Percentiles rank a stretch among this genome's conserved stretches.
These are phyloP conservation scores for Chionomys nivalis DNA, from an alignment of 2,113 vertebrate species.

Conservation along the genomic window DNA sequence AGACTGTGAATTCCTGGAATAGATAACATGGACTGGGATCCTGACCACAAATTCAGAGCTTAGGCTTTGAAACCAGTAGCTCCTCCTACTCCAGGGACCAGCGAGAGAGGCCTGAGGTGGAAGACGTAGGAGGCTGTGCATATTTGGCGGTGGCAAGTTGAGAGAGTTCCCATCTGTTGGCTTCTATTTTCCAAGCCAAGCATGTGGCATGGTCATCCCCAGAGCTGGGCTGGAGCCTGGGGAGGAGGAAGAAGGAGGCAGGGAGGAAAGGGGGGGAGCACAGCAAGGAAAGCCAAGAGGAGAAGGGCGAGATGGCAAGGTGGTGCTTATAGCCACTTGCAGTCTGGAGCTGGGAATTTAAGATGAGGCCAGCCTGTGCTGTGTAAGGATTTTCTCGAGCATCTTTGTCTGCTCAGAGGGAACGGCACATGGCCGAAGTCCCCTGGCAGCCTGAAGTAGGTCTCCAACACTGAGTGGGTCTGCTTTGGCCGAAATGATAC, in stretches of 20 bases:
- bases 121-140: slow-evolving; percentile 52
- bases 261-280: not conserved
- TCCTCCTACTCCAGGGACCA: not conserved
- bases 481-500: not conserved
- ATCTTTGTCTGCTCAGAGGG: not conserved
- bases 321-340: slow-evolving; percentile 1
- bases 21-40: not conserved
- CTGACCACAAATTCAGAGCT: not conserved
- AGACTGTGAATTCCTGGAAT: not conserved
- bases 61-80: not conserved
- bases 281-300: not conserved
- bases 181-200: slow-evolving; percentile 69
- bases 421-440: not conserved
- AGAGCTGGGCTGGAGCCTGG: not conserved
- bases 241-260: not conserved
- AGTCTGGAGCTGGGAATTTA: slow-evolving; percentile 19
- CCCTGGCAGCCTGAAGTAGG: not conserved
- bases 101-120: not conserved
- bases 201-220: slow-evolving; percentile 13
- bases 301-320: not conserved
- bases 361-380: not conserved
- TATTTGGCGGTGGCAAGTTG: not conserved
- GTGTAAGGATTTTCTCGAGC: not conserved
- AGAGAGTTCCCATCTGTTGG: slow-evolving; percentile 74
- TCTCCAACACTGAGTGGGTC: not conserved